Percentiles rank a stretch among this genome's conserved stretches.
phyloP scores from a whole-genome alignment of 2,113 vertebrate species.

The Anhinga rufa region DNA sequence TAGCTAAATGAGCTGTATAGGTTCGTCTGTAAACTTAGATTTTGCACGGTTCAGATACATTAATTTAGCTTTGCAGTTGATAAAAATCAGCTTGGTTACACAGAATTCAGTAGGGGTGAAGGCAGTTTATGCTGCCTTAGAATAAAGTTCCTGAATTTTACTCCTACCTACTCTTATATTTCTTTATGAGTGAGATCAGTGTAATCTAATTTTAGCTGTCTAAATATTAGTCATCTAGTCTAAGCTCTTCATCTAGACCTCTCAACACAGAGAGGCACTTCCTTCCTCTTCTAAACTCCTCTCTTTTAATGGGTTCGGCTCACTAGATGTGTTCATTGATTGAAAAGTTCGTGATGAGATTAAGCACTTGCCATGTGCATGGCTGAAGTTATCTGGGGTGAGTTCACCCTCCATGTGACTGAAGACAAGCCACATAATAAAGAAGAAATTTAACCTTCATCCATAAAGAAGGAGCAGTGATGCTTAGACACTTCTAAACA shows the following conservation, averaged over 20 bases:
- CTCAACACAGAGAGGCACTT: background rate
- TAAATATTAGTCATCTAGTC: background rate
- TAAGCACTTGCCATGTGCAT: background rate
- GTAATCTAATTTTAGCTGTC: background rate
- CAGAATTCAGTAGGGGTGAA: background rate
- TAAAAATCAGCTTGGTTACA: background rate
- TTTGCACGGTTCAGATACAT: background rate
- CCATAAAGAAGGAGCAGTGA: background rate
- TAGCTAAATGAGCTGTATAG: background rate
- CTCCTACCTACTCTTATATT: background rate
- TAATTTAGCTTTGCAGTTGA: background rate
- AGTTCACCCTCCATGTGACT: background rate
- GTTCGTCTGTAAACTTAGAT: background rate
- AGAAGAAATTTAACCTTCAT: background rate
- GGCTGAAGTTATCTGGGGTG: background rate
- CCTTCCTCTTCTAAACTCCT: background rate
- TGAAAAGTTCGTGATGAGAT: background rate
- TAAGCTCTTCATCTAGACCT: background rate
- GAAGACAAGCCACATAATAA: background rate
- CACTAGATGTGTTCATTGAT: background rate
- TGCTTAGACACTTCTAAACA: background rate
- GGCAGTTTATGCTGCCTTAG: background rate
- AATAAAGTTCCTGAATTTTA: background rate
- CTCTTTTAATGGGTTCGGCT: background rate
- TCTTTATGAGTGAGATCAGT: background rate